Base-by-base conservation (phyloP, 1,140 invertebrate species). In the Cotesia chilonis region DNA sequence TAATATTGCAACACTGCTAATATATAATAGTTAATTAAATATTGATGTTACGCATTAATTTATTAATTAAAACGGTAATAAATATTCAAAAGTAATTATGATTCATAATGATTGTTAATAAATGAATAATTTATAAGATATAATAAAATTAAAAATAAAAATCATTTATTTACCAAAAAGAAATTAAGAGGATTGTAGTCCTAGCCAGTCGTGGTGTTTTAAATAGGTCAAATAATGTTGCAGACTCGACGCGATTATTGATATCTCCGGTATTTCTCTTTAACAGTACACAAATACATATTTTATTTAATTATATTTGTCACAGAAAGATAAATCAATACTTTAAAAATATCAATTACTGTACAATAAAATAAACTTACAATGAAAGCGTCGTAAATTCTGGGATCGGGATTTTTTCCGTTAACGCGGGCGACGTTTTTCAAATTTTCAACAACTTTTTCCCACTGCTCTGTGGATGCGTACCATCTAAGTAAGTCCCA, bases 201-300 rank as follows among this genome's bases (percentile, higher is more conserved):
- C 80, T 88, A 1, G 90, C 86, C 4, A 92, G 81, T 1, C 88
- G 83, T 0, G 87, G 87, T 36, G 88, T 90, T 71, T 82, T 88
- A 75, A 92, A 89, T 6, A 92, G 80, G 76, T 90, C 89, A 7
- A 88, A 71, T 6, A 92, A 83, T 69, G 78, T 86, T 72, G 78
- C 88, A 74, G 79, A 83, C 79, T 81, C 87, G 68, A 81, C 86
- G 72, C 71, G 70, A 10, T 71, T 72, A 4, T 78, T 74, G 0
- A 77, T 67, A 4, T 77, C 76, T 37, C 80, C 81, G 7, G 82
- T 38, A 61, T 84, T 86, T 36, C 69, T 75, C 85, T 87, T 61
- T 14, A 64, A 38, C 14, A 65, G 7, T 55, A 54, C 14, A 41
- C 55, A 28, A 74, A 67, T 55, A 65, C 35, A 55, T 38, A 4